Percentiles rank a stretch among this genome's conserved stretches.
Evolutionary conservation across 2,888 invertebrate genomes (phyloP).

Genomic region (Pterobdella sp.): DNA sequence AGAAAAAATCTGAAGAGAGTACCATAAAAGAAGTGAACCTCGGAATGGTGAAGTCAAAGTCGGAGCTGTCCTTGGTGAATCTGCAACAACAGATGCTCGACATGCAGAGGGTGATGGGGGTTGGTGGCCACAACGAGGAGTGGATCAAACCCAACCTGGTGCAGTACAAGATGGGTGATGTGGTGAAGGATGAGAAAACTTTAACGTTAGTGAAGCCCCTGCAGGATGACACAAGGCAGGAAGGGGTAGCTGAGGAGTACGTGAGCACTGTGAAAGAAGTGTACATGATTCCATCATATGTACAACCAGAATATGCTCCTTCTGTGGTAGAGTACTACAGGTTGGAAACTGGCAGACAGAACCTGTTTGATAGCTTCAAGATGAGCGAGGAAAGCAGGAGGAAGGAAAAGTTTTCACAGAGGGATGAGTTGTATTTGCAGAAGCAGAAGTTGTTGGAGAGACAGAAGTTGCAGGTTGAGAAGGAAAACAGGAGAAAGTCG

Average conservation of each 20-base stretch:
- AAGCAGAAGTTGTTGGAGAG: constrained; percentile 1
- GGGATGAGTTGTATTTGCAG: constrained; percentile 4
- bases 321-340: constrained; percentile 37
- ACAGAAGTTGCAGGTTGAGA: not conserved
- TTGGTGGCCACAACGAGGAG: constrained; percentile 34
- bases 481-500: not conserved
- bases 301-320: constrained; percentile 37
- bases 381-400: not conserved
- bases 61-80: constrained; percentile 34
- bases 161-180: constrained; percentile 27
- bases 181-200: constrained; percentile 33
- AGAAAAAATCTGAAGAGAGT: constrained; percentile 32
- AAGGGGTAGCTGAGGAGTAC: constrained; percentile 35
- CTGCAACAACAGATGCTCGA: constrained; percentile 34
- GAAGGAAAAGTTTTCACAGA: not conserved
- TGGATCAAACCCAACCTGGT: constrained; percentile 32
- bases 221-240: constrained; percentile 32
- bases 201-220: constrained; percentile 32
- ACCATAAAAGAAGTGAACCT: constrained; percentile 31
- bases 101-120: constrained; percentile 35
- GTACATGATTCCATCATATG: constrained; percentile 36
- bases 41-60: constrained; percentile 31
- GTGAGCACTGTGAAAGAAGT: constrained; percentile 38
- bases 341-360: constrained; percentile 33
- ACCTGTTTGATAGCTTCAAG: constrained; percentile 20